Conservation (phyloP, 2,113 vertebrate genomes). For the Proteles cristata region DNA sequence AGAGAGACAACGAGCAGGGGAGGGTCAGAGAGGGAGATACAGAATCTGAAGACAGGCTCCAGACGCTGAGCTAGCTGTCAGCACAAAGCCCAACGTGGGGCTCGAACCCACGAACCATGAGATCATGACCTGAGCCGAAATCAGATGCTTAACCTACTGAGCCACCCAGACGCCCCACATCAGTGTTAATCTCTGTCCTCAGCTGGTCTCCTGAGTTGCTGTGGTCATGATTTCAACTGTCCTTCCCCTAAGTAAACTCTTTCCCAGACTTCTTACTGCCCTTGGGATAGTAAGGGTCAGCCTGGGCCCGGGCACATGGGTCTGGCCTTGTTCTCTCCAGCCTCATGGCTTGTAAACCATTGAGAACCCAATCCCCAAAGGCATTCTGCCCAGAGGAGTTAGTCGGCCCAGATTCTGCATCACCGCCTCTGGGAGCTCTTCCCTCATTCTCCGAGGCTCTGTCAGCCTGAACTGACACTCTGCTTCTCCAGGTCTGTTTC, state of each 20-base stretch:
- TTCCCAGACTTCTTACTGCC: not conserved
- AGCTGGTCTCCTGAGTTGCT: not conserved
- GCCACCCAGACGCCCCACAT: too few species aligned
- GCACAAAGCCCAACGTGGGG: too few species aligned
- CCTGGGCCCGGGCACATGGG: not conserved
- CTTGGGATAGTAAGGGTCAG: not conserved
- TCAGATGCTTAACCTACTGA: too few species aligned
- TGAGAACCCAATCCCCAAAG: not conserved
- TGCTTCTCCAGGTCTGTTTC: not conserved
- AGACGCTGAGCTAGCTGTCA: too few species aligned
- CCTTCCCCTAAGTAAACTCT: not conserved
- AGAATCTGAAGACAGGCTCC: too few species aligned
- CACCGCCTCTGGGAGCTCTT: not conserved
- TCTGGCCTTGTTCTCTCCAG: not conserved
- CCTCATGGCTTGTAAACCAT: not conserved
- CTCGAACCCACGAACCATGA: too few species aligned
- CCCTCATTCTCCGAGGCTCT: not conserved
- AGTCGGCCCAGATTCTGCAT: not conserved
- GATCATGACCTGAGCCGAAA: too few species aligned
- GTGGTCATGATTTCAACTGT: not conserved
- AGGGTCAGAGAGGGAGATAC: too few species aligned
- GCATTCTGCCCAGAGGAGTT: not conserved
- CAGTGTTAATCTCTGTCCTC: not conserved
- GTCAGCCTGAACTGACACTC: not conserved
- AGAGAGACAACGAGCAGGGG: too few species aligned